Base-by-base conservation (phyloP, 2,797 vertebrate species). In the Coregonus sp. region DNA sequence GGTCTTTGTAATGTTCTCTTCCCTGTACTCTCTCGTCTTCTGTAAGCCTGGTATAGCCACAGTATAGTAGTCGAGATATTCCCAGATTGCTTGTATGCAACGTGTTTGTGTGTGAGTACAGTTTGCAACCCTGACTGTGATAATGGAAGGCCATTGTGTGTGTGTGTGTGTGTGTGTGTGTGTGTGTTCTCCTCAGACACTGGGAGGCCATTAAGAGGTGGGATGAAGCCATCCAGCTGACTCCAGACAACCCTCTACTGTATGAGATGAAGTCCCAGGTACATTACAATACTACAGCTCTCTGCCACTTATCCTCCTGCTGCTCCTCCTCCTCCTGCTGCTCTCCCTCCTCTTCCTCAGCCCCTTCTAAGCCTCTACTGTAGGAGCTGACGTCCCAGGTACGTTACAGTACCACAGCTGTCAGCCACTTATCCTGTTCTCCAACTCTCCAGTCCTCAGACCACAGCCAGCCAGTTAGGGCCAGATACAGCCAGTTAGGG, bases 241-340 rank as follows among this genome's bases (percentile, higher is more conserved):
- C 96, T 29, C 97, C 98, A 82, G 94, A 97, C 74, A 94, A 98
- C 81, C 94, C 97, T 6, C 84, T 89, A 0, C 92, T 99, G 47
- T 97, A 99, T 86, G 98, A 99, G 89, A 99, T 99, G 97, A 99
- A 99, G 87, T 96, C 98, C 1, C 98, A 99, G 97, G 98, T 98
- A 95, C 85, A 40, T 52, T 37, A 56, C 71, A 37, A 9, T 52
- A 59, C 70, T 37, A 72, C 65, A 15, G 33, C 50, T 83, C 56
- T 11, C 11, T 74, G 59, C 66, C 71, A 63, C 65, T 25, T 63
- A 7, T 63, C 59, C 59, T 25, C 56, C 16, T 59, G n/a, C 56
- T 4, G 12, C 31, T 31, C 65, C 29, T 15, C 16, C 68, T 35
- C 37, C n/a, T 9, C 31, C 15, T 37, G 15, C 66, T 14, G 40